Percentiles rank a stretch among this genome's conserved stretches.
Evolutionary conservation across 2,797 vertebrate species (phyloP).

Genomic region (Anableps anableps): DNA sequence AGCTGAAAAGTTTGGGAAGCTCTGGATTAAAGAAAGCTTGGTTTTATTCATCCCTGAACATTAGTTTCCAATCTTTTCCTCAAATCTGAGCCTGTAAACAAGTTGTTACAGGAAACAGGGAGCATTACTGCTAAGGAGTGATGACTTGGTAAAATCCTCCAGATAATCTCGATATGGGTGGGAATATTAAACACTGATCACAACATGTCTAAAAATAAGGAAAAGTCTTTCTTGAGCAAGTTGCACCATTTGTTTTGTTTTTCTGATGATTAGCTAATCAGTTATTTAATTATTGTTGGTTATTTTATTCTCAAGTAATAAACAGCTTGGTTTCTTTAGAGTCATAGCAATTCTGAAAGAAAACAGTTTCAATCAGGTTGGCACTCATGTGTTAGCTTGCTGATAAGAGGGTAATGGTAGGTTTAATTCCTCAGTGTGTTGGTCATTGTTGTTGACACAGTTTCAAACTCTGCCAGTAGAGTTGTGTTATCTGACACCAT

Average conservation of each 20-base stretch:
- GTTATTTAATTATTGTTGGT: background rate
- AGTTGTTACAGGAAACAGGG: background rate
- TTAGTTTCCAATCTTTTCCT: background rate
- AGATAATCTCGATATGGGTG: background rate
- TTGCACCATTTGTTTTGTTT: background rate
- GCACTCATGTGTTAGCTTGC: slow-evolving; percentile 9
- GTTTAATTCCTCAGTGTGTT: slow-evolving; percentile 37
- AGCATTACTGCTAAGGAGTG: background rate
- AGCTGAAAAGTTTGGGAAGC: background rate
- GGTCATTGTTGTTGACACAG: slow-evolving; percentile 72
- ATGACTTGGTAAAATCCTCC: background rate
- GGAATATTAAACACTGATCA: background rate
- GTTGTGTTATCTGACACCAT: slow-evolving; percentile 65
- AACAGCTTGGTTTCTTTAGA: background rate
- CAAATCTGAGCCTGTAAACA: background rate
- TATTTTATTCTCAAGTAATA: background rate
- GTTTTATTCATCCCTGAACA: background rate
- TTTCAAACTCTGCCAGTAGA: slow-evolving; percentile 55
- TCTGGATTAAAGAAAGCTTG: background rate
- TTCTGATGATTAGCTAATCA: background rate
- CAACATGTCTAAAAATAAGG: background rate
- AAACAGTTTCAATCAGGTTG: slow-evolving; percentile 19
- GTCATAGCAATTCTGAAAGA: background rate
- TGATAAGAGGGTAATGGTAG: slow-evolving; percentile 47
- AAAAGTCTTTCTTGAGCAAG: background rate